These are phyloP conservation scores for Colletes latitarsis DNA, from an alignment of 1,140 invertebrate genomes.

Conservation along the genomic window DNA sequence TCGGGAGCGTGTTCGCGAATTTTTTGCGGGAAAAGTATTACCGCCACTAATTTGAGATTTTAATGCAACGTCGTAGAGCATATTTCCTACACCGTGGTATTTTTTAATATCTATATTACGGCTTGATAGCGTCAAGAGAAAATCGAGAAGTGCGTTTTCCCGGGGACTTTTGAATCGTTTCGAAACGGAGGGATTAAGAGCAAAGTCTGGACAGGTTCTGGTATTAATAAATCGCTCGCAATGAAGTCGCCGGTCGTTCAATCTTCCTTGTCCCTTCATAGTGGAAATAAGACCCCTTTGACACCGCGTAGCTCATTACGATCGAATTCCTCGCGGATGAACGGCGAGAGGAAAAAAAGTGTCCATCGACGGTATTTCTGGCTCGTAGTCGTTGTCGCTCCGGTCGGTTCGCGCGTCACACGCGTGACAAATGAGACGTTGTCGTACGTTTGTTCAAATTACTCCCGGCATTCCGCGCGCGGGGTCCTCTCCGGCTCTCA, in stretches of 20 bases:
- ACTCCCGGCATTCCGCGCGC: conserved; percentile 73
- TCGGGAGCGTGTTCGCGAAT: too few species aligned
- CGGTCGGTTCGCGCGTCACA: conserved; percentile 70
- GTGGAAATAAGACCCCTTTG: conserved; percentile 50
- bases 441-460: conserved; percentile 80
- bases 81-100: too few species aligned
- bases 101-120: too few species aligned
- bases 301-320: conserved; percentile 54
- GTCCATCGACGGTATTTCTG: conserved; percentile 64
- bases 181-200: too few species aligned
- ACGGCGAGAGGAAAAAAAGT: conserved; percentile 55
- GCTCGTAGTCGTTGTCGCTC: conserved; percentile 69
- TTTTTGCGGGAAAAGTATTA: too few species aligned
- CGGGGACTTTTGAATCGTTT: too few species aligned
- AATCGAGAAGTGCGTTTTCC: too few species aligned
- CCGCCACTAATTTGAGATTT: too few species aligned
- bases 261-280: conserved; percentile 3
- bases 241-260: conserved; percentile 23
- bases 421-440: conserved; percentile 80
- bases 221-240: conserved; percentile 27
- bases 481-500: conserved; percentile 64
- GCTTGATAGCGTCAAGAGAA: too few species aligned
- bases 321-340: conserved; percentile 49
- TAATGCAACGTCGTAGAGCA: too few species aligned
- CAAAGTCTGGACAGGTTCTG: not conserved